Evolutionary conservation across 2,888 invertebrate genomes (phyloP), one percentile per base, ranked within the genome.

Genomic region (Linyphia triangularis): DNA sequence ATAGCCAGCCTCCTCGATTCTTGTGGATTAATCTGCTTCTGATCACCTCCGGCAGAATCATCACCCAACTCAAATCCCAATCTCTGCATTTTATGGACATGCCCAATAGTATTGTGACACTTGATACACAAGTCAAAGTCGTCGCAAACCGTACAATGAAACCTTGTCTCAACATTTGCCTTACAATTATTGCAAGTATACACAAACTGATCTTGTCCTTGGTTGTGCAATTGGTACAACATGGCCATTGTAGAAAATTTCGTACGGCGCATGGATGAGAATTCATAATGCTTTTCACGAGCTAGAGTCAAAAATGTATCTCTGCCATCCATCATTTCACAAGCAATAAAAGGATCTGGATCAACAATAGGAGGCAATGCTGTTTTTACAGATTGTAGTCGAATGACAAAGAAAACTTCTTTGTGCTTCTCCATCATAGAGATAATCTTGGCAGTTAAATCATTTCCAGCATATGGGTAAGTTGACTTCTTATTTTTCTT

Each of bases 371-470:
- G 96, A 95, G 96, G 94, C 61, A 94, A 92, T 92, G 96, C 97
- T 90, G 97, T 97, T 91, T 98, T 98, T 91, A 97, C 96, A 92
- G 98, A 97, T 94, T 98, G 98, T 92, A 99, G 95, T 92, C 99
- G 95, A 91, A 99, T 99, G 65, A 99, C 99, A 94, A 99, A 99
- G 94, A 99, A 99, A 84, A 99, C 93, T 94, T 99, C 99, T 93
- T 99, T 99, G 93, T 99, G 99, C 93, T 99, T 99, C 93, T 99
- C 99, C 98, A 99, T 99, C 16, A 98, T 98, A 73, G 97, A 96
- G 94, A 97, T 99, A 92, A 99, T 97, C 94, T 99, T 99, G 89
- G 98, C 96, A 90, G 98, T 97, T 92, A 99, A 95, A 94, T 98
- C 97, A 92, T 97, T 97, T 91, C 98, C 98, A 91, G 97, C 97